phyloP scores from a whole-genome alignment of 2,113 vertebrate species.

The Hippocampus comes region DNA sequence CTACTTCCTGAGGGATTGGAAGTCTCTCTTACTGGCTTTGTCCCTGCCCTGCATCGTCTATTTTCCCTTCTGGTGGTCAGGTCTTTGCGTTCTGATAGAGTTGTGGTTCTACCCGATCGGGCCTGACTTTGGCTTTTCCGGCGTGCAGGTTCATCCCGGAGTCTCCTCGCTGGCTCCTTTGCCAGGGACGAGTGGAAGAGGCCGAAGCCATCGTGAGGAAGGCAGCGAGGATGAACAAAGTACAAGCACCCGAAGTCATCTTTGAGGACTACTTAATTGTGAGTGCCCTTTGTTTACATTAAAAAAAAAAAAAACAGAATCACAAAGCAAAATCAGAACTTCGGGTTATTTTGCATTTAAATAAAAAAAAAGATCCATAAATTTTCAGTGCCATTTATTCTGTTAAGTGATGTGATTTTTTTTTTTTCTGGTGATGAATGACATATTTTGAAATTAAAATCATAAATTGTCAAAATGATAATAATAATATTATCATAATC shows the following conservation, averaged over 20 bases:
- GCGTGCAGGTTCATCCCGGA: slow-evolving; percentile 83
- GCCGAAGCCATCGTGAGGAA: slow-evolving; percentile 80
- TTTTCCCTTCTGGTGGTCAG: slow-evolving; percentile 85
- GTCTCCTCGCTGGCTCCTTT: slow-evolving; percentile 88
- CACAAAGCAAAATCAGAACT: too few species aligned
- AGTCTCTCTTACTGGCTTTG: slow-evolving; percentile 74
- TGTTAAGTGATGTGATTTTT: too few species aligned
- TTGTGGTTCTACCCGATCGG: background rate
- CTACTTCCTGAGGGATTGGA: slow-evolving; percentile 82
- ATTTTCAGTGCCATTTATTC: too few species aligned
- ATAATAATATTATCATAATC: too few species aligned
- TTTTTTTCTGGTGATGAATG: too few species aligned
- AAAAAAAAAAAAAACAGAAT: background rate
- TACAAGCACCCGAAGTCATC: slow-evolving; percentile 74
- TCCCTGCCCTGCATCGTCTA: slow-evolving; percentile 74
- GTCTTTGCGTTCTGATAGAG: slow-evolving; percentile 14
- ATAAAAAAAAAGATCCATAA: too few species aligned
- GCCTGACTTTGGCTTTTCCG: background rate
- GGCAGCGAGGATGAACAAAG: slow-evolving; percentile 79
- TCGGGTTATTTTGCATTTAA: too few species aligned
- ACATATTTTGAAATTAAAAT: too few species aligned
- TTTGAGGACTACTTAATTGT: slow-evolving; percentile 66
- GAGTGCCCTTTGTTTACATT: slow-evolving; percentile 40
- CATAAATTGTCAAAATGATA: too few species aligned
- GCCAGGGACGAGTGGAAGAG: slow-evolving; percentile 79